These are phyloP conservation scores for Troides helena DNA, from an alignment of 2,888 invertebrate species.

Conservation along the genomic window DNA sequence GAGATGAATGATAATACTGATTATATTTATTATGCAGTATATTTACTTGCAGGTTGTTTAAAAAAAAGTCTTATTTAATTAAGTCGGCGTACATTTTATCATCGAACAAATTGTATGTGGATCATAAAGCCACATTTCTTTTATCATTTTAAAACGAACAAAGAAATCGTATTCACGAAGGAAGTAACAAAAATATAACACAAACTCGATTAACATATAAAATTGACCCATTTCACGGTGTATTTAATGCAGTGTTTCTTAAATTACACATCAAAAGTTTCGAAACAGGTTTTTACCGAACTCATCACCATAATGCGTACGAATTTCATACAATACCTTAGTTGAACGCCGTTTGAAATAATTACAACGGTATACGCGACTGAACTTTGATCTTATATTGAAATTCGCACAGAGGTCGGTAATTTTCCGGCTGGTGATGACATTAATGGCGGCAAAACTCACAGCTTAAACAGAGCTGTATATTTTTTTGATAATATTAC, in stretches of 20 bases:
- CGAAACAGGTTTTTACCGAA: constrained; percentile 47
- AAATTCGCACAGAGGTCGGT: constrained; percentile 72
- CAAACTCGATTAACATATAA: constrained; percentile 22
- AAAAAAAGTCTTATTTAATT: neutral
- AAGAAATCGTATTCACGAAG: neutral
- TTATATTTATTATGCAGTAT: no score
- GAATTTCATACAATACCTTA: constrained; percentile 44
- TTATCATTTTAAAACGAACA: neutral
- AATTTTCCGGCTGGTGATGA: constrained; percentile 74
- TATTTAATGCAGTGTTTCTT: constrained; percentile 20
- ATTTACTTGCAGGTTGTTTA: no score
- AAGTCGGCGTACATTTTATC: neutral
- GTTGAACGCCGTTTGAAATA: constrained; percentile 50
- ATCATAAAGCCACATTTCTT: neutral
- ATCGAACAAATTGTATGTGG: neutral
- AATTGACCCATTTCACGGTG: constrained; percentile 23
- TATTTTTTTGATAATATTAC: constrained; percentile 64
- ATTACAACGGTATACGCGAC: constrained; percentile 51
- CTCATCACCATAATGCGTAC: constrained; percentile 64
- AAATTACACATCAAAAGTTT: constrained; percentile 29
- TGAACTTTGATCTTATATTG: constrained; percentile 67
- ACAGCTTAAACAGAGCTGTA: constrained; percentile 55
- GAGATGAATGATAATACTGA: no score
- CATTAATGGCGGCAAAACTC: constrained; percentile 64
- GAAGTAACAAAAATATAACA: neutral